Percentiles rank a stretch among this genome's conserved stretches.
phyloP scores from a whole-genome alignment of 2,888 invertebrate genomes.

The Hypolimnas misippus region DNA sequence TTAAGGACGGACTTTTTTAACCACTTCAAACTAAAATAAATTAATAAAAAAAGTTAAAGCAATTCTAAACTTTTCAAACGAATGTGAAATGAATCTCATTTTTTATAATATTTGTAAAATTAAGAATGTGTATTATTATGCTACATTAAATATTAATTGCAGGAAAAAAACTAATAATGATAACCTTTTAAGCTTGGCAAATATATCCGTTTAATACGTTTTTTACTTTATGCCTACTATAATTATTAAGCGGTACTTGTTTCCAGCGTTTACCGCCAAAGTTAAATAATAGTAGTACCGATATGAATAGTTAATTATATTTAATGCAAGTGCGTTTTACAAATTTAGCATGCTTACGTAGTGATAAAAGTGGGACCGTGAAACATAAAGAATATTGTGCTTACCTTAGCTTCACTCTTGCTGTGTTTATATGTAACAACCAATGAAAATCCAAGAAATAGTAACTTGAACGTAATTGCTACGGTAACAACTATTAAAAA shows the following conservation, averaged over 20 bases:
- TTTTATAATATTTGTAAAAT: too few species aligned
- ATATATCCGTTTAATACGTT: too few species aligned
- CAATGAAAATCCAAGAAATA: slow-evolving; percentile 74
- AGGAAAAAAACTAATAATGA: too few species aligned
- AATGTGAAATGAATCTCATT: too few species aligned
- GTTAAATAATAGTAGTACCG: not conserved
- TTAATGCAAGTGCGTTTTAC: slow-evolving; percentile 1
- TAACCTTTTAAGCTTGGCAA: too few species aligned
- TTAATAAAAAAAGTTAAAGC: too few species aligned
- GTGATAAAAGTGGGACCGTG: slow-evolving; percentile 11
- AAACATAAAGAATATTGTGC: slow-evolving; percentile 19
- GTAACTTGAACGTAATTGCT: slow-evolving; percentile 69
- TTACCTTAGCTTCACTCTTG: slow-evolving; percentile 44
- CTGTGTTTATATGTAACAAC: slow-evolving; percentile 37
- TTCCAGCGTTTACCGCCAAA: not conserved
- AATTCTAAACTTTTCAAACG: too few species aligned
- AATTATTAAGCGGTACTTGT: slow-evolving; percentile 9
- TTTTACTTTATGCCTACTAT: too few species aligned
- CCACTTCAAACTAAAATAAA: too few species aligned
- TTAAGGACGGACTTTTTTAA: too few species aligned
- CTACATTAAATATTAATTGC: too few species aligned
- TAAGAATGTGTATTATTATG: too few species aligned
- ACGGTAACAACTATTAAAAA: slow-evolving; percentile 75
- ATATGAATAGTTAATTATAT: not conserved
- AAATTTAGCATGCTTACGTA: slow-evolving; percentile 12